Base-by-base conservation (phyloP, 1,140 invertebrate genomes). In the Aricia agestis region DNA sequence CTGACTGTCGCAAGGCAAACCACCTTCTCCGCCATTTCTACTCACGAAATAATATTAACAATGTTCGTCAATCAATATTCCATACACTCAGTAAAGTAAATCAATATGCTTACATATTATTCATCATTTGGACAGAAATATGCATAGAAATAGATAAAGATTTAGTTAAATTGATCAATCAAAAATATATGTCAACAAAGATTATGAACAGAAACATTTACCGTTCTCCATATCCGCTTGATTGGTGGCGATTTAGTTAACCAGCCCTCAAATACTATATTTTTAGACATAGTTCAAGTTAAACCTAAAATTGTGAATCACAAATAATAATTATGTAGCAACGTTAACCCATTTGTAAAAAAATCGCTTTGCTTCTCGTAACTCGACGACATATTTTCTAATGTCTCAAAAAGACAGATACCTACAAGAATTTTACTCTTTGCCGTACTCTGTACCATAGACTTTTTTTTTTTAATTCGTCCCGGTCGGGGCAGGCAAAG, bases 21-120 rank as follows among this genome's bases (percentile, higher is more conserved):
- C 97, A 99, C 75, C 98, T 94, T 87, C 95, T 94, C 84, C 97
- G 94, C 98, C 98, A 99, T 94, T 97, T 95, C 98, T 99, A 83
- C 73, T 81, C 79, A 84, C 82, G 74, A 76, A 68, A 74, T 25
- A 25, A 25, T 75, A 70, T 73, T n/a, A n/a, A n/a, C 75, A 17
- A 73, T 10, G 68, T 61, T 57, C 57, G 6, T 72, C 82, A 84
- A 83, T 70, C 41, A 42, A 59, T 17, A 31, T 11, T 41, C 7
- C 41, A 65, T 63, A 15, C 15, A 65, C 41, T 63, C 18, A 69
- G n/a, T 42, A 19, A 63, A 41, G 36, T 19, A 45, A n/a, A 32
- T 13, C 6, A 41, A 25, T 70, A n/a, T 68, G 67, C 32, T 58
- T 58, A 9, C 10, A 13, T 13, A 15, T 15, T 52, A 52, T 52